Conservation (phyloP, 2,113 vertebrate genomes). For the Zapus hudsonius region DNA sequence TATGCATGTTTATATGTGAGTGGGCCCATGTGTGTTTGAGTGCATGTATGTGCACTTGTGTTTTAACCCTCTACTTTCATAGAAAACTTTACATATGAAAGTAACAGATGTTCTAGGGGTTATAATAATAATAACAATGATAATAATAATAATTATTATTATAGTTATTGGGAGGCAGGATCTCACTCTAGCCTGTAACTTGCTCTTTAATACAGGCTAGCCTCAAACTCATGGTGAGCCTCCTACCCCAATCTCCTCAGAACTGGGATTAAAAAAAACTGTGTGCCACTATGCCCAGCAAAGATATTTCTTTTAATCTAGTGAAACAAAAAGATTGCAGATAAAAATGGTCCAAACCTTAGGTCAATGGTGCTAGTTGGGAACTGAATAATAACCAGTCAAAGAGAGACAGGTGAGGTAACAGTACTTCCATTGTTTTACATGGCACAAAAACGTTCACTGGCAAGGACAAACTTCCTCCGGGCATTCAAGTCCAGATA, state of each 20-base stretch:
- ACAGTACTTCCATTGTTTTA: not conserved
- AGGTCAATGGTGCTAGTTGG: not conserved
- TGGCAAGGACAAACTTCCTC: not conserved
- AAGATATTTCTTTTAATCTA: slow-evolving; percentile 6
- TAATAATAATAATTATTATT: too few relatives aligned
- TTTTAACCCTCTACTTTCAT: not conserved
- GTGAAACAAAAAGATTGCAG: not conserved
- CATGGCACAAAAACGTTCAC: not conserved
- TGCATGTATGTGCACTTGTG: too few relatives aligned
- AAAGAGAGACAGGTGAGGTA: not conserved
- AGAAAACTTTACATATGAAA: not conserved
- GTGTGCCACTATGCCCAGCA: too few relatives aligned
- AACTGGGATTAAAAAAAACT: too few relatives aligned
- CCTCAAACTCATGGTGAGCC: too few relatives aligned
- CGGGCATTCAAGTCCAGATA: not conserved
- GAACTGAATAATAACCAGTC: not conserved
- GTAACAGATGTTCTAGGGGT: not conserved
- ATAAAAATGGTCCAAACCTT: not conserved
- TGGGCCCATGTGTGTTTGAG: too few relatives aligned
- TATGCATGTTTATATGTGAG: too few relatives aligned
- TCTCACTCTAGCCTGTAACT: too few relatives aligned
- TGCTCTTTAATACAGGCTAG: too few relatives aligned
- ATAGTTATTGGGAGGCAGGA: too few relatives aligned
- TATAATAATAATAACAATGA: too few relatives aligned
- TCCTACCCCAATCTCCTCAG: too few relatives aligned